A percentile compares a stretch with the other conserved stretches of the same genome.
These are phyloP conservation scores for Climacteris rufus DNA, from an alignment of 2,113 vertebrate genomes.

Conservation along the genomic window DNA sequence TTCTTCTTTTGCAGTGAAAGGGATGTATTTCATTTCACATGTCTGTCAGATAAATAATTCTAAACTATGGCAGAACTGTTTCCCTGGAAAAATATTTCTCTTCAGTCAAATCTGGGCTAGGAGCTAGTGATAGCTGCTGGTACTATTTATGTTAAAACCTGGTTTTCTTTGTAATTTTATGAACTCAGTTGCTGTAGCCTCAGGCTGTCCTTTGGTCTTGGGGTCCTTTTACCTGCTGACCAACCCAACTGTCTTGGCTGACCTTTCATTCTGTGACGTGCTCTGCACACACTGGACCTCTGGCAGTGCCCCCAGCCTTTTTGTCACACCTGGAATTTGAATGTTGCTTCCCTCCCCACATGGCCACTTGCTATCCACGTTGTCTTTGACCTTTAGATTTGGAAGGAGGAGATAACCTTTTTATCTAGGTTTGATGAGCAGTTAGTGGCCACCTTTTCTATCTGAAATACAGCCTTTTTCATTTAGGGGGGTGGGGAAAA, in stretches of 20 bases:
- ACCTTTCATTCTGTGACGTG: background rate
- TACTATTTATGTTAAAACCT: background rate
- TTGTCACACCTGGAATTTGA: constrained; percentile 23
- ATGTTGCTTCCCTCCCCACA: background rate
- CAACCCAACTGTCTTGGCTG: background rate
- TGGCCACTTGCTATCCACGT: fast-evolving
- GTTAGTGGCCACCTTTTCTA: background rate
- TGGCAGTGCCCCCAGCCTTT: background rate
- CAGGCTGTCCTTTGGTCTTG: background rate
- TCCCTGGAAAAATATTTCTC: background rate
- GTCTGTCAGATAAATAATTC: background rate
- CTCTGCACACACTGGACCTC: background rate
- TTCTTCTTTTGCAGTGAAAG: background rate
- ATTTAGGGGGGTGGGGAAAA: background rate
- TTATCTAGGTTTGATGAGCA: background rate
- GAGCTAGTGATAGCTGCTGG: background rate
- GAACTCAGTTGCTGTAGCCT: background rate
- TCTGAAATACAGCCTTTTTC: background rate
- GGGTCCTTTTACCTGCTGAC: background rate
- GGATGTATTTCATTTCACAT: background rate
- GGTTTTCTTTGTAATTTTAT: background rate
- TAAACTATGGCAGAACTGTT: background rate
- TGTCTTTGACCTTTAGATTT: constrained; percentile 22
- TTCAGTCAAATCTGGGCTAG: background rate
- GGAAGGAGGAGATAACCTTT: background rate